phyloP scores from a whole-genome alignment of 2,888 invertebrate genomes.

The Arrhopalites spinosus region DNA sequence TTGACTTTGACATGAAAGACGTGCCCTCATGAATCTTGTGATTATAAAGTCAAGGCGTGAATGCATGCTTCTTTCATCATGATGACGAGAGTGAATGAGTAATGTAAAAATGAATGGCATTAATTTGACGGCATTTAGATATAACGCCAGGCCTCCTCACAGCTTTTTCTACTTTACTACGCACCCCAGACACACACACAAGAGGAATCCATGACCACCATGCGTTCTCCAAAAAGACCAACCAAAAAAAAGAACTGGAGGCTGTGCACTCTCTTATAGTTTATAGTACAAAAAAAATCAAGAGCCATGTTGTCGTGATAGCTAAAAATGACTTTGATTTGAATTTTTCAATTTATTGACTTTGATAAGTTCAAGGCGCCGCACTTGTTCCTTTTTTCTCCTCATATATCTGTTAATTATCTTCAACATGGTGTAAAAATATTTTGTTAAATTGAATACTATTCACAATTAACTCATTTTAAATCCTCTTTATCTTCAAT shows the following conservation, averaged over 20 bases:
- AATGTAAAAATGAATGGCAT: slow-evolving; percentile 41
- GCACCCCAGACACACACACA: neutral
- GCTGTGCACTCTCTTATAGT: neutral
- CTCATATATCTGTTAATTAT: too few species aligned
- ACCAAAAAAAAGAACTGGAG: neutral
- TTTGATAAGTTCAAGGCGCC: slow-evolving; percentile 18
- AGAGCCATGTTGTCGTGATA: neutral
- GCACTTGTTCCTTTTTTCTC: neutral
- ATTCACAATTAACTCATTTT: too few species aligned
- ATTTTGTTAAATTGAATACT: too few species aligned
- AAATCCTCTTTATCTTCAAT: too few species aligned
- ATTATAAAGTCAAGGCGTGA: slow-evolving; percentile 29
- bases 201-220: neutral
- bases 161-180: too few species aligned
- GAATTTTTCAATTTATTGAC: slow-evolving; percentile 28
- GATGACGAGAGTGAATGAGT: slow-evolving; percentile 29
- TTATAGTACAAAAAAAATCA: neutral
- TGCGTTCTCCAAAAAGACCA: neutral
- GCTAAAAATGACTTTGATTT: neutral
- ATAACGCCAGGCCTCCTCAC: too few species aligned
- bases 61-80: slow-evolving; percentile 23
- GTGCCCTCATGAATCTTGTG: slow-evolving; percentile 33
- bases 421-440: too few species aligned
- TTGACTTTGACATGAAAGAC: slow-evolving; percentile 30
- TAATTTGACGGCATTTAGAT: slow-evolving; percentile 38